Evolutionary conservation across 2,113 vertebrate species (phyloP), one percentile per base, ranked within the genome.

Genomic region (Cololabis saira): DNA sequence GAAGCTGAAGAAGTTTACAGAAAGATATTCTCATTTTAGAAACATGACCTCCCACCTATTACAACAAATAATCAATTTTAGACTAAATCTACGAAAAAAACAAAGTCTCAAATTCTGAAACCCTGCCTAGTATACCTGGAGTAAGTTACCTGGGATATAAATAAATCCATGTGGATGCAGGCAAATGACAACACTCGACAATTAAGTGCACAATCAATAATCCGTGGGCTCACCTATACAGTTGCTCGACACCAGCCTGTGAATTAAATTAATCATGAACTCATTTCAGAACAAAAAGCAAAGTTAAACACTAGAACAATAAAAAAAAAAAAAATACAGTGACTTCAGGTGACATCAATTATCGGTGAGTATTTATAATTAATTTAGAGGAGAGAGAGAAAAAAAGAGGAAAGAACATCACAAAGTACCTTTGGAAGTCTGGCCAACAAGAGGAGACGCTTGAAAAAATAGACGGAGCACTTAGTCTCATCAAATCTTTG

Each of bases 1-100:
- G 90, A 92, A 92, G 89, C 75, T 55, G 48, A 90, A 81, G 90
- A 90, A 76, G 88, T 91, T 93, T 91, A 93, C 94, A 95, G 77
- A 95, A 96, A 94, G 67, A 55, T 64, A 57, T 27, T 27, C 5
- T 37, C 40, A 67, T 70, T 75, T 45, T 56, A 84, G 67, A 74
- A 84, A 85, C 73, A 81, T 68, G 78, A 71, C 43, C 17, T 61
- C 62, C 67, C 24, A 37, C 63, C 55, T 81, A 80, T 82, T 76
- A 91, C 91, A 84, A 84, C 96, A 95, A 90, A 89, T 81, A 79
- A 72, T 75, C 79, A 16, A 71, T 70, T 50, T 55, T n/a, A n/a
- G 68, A 74, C 75, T 87, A 87, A 84, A 83, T 75, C 78, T 87
- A 88, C 82, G 85, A 83, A 87, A 44, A 86, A 82, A 81, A 81